Percentiles rank a stretch among this genome's conserved stretches.
Evolutionary conservation across 2,113 vertebrate species (phyloP).

Genomic region (Grammomys dolichurus): DNA sequence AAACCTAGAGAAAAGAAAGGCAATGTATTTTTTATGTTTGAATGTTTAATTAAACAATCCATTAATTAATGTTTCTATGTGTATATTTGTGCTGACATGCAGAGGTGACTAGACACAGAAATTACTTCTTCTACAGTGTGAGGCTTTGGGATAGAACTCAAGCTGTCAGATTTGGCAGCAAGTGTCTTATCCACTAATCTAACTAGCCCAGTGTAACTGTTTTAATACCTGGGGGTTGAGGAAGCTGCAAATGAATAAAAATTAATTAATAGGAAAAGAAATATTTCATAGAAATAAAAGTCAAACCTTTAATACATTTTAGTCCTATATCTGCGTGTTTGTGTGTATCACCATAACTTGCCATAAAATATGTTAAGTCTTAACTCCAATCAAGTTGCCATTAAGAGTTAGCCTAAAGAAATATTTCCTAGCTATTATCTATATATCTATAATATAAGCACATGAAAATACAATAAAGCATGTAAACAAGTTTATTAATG

Average conservation of each 20-base stretch:
- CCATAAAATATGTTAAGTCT: neutral
- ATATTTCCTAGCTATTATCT: neutral
- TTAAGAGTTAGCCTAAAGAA: neutral
- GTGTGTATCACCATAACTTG: neutral
- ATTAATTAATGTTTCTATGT: neutral
- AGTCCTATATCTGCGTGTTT: neutral
- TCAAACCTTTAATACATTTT: neutral
- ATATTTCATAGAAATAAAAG: neutral
- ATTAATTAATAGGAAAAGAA: neutral
- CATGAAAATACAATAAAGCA: neutral
- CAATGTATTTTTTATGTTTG: neutral
- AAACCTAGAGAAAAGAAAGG: neutral
- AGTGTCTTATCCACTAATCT: neutral
- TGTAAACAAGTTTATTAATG: neutral
- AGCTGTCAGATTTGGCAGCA: neutral
- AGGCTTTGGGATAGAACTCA: neutral
- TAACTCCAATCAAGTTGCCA: neutral
- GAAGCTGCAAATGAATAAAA: neutral
- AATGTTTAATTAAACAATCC: neutral
- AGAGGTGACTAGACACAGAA: no score
- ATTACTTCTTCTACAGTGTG: neutral
- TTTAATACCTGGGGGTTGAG: neutral
- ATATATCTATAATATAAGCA: neutral
- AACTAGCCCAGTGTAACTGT: neutral
- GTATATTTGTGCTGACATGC: no score